These are phyloP conservation scores for Calcarius lapponicus DNA, from an alignment of 2,797 vertebrate species.

Conservation along the genomic window DNA sequence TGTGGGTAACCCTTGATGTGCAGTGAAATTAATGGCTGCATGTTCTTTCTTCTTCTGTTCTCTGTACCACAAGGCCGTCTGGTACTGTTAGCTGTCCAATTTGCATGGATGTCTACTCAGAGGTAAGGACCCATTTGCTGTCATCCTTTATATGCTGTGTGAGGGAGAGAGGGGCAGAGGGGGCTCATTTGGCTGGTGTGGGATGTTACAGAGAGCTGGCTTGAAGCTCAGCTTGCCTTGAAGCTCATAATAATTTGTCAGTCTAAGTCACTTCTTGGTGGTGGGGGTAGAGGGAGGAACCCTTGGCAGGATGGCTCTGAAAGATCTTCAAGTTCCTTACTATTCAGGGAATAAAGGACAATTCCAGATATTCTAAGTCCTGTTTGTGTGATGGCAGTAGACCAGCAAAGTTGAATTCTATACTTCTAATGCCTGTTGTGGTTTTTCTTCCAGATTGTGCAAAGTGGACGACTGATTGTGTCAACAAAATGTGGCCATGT, in stretches of 20 bases:
- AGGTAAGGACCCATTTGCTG: neutral
- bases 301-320: neutral
- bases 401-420: neutral
- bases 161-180: neutral
- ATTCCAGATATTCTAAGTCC: no score
- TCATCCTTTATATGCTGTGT: neutral
- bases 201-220: neutral
- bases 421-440: neutral
- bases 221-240: neutral
- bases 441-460: conserved; percentile 82
- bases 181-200: neutral
- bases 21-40: neutral
- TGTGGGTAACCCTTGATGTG: neutral
- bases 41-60: neutral
- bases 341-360: neutral
- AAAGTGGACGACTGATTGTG: conserved; percentile 89
- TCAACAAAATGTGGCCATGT: conserved; percentile 95
- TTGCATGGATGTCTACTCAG: conserved; percentile 36
- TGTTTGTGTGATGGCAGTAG: neutral
- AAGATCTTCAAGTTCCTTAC: neutral
- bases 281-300: neutral
- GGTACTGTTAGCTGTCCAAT: neutral
- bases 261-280: neutral
- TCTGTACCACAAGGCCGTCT: neutral
- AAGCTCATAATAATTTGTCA: neutral